Conservation (phyloP, 1,140 invertebrate genomes). For the Polypedilum vanderplanki region DNA sequence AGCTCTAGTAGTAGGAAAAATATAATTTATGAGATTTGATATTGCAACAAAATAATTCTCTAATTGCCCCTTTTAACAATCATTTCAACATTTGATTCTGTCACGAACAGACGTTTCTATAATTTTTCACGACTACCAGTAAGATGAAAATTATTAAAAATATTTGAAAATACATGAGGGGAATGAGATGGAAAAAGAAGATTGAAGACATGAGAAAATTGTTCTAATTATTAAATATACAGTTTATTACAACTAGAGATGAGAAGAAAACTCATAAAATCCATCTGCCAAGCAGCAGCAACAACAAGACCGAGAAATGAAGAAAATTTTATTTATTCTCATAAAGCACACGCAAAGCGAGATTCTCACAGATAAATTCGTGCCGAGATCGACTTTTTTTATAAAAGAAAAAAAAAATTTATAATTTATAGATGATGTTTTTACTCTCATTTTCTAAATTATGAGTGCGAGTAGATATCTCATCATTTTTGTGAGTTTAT, state of each 20-base stretch:
- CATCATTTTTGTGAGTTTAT: background rate
- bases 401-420: background rate
- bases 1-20: background rate
- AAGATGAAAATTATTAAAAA: background rate
- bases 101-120: conserved; percentile 11
- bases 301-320: background rate
- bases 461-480: conserved; percentile 2
- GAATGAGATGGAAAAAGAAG: background rate
- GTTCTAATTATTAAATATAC: conserved; percentile 16
- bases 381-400: background rate
- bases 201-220: background rate
- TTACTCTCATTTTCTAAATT: background rate
- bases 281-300: background rate
- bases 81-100: conserved; percentile 4
- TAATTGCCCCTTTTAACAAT: conserved; percentile 11
- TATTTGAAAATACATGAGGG: background rate
- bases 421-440: background rate
- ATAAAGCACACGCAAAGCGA: background rate
- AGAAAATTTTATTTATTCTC: background rate
- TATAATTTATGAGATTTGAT: conserved; percentile 2
- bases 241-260: background rate
- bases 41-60: conserved; percentile 19
- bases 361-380: background rate
- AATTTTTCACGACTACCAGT: background rate
- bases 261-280: conserved; percentile 13